Percentiles rank a stretch among this genome's conserved stretches.
phyloP scores from a whole-genome alignment of 2,797 vertebrate species.

The Harpagifer antarcticus region DNA sequence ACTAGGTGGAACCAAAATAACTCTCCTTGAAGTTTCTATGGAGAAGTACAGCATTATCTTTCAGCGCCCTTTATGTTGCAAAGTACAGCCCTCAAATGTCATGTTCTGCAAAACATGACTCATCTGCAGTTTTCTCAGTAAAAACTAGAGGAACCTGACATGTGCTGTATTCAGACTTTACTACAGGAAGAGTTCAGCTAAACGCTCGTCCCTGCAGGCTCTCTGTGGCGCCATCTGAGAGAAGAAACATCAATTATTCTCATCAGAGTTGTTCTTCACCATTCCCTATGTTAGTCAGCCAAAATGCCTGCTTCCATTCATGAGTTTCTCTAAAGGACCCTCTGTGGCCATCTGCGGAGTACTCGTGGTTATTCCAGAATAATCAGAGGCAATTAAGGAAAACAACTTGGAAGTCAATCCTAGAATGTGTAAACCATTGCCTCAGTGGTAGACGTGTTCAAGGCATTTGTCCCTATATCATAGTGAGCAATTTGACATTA shows the following conservation, averaged over 20 bases:
- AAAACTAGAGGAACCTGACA: neutral
- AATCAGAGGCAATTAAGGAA: slow-evolving; percentile 9
- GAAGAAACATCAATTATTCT: neutral
- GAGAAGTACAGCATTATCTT: neutral
- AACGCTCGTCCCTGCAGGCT: neutral
- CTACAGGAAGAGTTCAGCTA: neutral
- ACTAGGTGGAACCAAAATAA: slow-evolving; percentile 61
- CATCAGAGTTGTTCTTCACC: slow-evolving; percentile 5
- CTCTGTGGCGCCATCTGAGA: neutral
- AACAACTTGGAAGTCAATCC: neutral
- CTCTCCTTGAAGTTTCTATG: slow-evolving; percentile 2
- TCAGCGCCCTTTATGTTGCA: neutral
- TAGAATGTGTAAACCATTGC: neutral
- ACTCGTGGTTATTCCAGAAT: slow-evolving; percentile 15
- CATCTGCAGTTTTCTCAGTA: neutral
- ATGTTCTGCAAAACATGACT: slow-evolving; percentile 2
- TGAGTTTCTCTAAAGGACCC: slow-evolving; percentile 4
- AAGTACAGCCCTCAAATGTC: neutral
- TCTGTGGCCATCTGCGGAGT: slow-evolving; percentile 34
- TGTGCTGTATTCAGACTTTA: neutral
- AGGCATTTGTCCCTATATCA: neutral
- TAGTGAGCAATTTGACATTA: neutral
- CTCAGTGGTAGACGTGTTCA: neutral
- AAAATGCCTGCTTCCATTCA: neutral
- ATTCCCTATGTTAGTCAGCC: neutral